Evolutionary conservation across 2,113 vertebrate species (phyloP), one percentile per base, ranked within the genome.

Genomic region (Girardinichthys multiradiatus): DNA sequence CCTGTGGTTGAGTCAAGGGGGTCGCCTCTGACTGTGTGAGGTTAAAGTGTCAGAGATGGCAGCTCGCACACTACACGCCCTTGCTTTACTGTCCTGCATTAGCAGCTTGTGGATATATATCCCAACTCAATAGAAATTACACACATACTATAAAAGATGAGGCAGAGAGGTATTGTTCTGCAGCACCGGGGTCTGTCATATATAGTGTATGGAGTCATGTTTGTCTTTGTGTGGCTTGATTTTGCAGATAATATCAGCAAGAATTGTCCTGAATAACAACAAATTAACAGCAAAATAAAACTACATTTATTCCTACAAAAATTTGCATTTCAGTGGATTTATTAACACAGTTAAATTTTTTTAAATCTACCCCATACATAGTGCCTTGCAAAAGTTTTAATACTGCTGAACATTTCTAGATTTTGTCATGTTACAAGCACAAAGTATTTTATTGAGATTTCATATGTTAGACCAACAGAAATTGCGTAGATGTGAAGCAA

Each of bases 11-110:
- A 76, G 29, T 80, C 66, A 57, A 51, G 54, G n/a, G 67, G 59
- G 59, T 33, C 51, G 61, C 60, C 74, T 33, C 51, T 69, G 74
- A 64, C 75, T 59, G 69, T 21, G 68, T 42, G 71, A 86, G 61
- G 83, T 82, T 73, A 69, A 86, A 81, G 72, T 70, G 64, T 69
- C 58, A 69, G 64, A 31, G 64, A 79, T 66, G 59, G 51, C 67
- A 58, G 65, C 31, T 31, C 66, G 71, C 9, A 14, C 72, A 74
- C 27, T 9, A 17, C 67, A 63, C 77, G 79, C 78, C 77, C 79
- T 68, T 72, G 68, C 72, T 31, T 85, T 77, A 58, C 58, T 64
- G 39, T 48, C 57, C 13, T 82, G 65, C 70, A 79, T 88, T 83
- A 79, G 64, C 51, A 51, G 64, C 42, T 70, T 68, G 61, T 59